These are phyloP conservation scores for Fratercula arctica DNA, from an alignment of 2,797 vertebrate genomes.

Conservation along the genomic window DNA sequence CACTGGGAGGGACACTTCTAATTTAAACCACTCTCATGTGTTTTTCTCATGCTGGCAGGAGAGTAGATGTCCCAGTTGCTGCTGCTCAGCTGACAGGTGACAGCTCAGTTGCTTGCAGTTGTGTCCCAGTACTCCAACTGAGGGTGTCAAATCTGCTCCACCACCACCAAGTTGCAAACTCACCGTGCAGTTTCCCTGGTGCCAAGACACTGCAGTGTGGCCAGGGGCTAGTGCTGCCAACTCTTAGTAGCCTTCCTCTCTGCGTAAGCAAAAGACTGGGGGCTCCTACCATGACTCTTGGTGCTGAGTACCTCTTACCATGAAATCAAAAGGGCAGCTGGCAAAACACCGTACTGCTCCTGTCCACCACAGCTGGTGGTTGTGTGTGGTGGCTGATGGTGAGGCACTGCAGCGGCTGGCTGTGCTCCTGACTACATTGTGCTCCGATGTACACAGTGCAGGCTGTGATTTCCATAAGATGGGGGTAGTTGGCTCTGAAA, in stretches of 20 bases:
- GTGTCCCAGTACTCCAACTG: neutral
- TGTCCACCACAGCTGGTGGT: neutral
- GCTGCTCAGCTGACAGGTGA: neutral
- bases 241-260: neutral
- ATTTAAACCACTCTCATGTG: neutral
- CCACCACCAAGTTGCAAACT: neutral
- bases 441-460: fast-evolving
- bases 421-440: neutral
- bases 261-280: neutral
- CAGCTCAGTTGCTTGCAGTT: neutral
- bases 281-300: neutral
- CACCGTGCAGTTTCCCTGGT: neutral
- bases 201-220: neutral
- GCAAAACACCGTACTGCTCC: neutral
- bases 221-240: neutral
- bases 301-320: neutral
- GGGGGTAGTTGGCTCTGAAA: neutral
- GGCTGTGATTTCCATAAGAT: neutral
- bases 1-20: neutral
- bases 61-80: neutral
- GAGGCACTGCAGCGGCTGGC: neutral
- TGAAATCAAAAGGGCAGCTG: neutral
- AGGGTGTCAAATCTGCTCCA: neutral
- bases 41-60: neutral
- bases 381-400: neutral